These are phyloP conservation scores for Hirtodrosophila alboralis DNA, from an alignment of 2,888 invertebrate species.

Conservation along the genomic window DNA sequence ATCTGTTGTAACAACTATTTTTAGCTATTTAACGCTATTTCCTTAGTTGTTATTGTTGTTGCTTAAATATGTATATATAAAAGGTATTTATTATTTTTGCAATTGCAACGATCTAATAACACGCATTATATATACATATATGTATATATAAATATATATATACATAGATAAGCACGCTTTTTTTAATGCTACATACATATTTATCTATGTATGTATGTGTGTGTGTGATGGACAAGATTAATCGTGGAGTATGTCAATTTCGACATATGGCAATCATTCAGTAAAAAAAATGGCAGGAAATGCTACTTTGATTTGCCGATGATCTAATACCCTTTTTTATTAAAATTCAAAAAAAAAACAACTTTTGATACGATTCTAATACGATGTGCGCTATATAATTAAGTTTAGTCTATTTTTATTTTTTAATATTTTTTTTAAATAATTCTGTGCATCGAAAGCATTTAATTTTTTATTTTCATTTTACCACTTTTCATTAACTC, in stretches of 20 bases:
- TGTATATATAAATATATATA: conserved; percentile 1
- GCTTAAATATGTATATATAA: conserved; percentile 28
- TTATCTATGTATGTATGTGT: conserved; percentile 9
- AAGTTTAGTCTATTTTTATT: too few relatives aligned
- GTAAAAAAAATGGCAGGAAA: too few relatives aligned
- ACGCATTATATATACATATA: conserved; percentile 45
- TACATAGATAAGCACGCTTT: neutral
- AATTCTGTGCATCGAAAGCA: too few relatives aligned
- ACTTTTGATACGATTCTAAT: too few relatives aligned
- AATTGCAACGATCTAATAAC: conserved; percentile 61
- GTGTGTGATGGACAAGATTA: conserved; percentile 49
- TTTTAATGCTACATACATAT: neutral
- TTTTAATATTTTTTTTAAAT: too few relatives aligned
- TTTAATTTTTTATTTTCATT: too few relatives aligned
- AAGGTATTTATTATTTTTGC: conserved; percentile 2
- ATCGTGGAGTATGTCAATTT: conserved; percentile 55
- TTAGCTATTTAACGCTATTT: conserved; percentile 43
- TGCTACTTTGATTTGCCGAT: too few relatives aligned
- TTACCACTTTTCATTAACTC: too few relatives aligned
- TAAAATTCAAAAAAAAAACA: too few relatives aligned
- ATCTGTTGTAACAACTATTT: conserved; percentile 48
- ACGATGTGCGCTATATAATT: too few relatives aligned
- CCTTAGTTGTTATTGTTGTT: conserved; percentile 14
- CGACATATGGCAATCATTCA: conserved; percentile 72
- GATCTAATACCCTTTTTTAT: too few relatives aligned